Evolutionary conservation across 2,113 vertebrate genomes (phyloP).

Genomic region (Periophthalmus modestus): DNA sequence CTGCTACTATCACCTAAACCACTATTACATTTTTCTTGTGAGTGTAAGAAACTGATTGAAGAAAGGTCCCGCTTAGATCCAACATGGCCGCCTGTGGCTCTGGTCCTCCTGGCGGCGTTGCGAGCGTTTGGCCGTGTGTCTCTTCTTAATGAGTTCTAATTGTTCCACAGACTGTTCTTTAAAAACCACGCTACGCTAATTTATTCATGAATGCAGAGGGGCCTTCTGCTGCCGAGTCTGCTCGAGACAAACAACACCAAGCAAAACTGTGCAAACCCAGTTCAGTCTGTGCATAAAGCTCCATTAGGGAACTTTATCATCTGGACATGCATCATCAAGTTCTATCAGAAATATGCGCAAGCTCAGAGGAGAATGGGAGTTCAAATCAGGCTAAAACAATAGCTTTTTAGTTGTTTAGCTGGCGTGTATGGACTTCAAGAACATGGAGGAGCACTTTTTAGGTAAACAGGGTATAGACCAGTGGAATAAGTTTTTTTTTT

Average conservation of each 20-base stretch:
- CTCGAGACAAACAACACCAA: not conserved
- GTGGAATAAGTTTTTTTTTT: not conserved
- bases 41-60: not conserved
- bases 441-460: too few relatives aligned
- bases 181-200: constrained; percentile 26
- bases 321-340: too few relatives aligned
- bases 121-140: constrained; percentile 40
- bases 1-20: not conserved
- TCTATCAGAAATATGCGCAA: too few relatives aligned
- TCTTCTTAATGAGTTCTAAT: constrained; percentile 60
- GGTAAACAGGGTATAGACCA: too few relatives aligned
- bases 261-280: not conserved
- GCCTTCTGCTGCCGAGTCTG: constrained; percentile 5
- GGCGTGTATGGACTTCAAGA: too few relatives aligned
- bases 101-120: not conserved
- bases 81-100: not conserved
- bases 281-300: not conserved
- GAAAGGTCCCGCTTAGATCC: not conserved
- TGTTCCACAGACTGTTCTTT: constrained; percentile 70
- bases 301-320: not conserved
- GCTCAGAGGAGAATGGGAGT: too few relatives aligned
- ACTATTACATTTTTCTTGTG: not conserved
- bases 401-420: not conserved
- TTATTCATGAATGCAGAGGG: constrained; percentile 4
- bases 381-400: not conserved